A percentile compares a stretch with the other conserved stretches of the same genome.
Conservation (phyloP, 2,888 invertebrate genomes). For the Miltochrista miniata region DNA sequence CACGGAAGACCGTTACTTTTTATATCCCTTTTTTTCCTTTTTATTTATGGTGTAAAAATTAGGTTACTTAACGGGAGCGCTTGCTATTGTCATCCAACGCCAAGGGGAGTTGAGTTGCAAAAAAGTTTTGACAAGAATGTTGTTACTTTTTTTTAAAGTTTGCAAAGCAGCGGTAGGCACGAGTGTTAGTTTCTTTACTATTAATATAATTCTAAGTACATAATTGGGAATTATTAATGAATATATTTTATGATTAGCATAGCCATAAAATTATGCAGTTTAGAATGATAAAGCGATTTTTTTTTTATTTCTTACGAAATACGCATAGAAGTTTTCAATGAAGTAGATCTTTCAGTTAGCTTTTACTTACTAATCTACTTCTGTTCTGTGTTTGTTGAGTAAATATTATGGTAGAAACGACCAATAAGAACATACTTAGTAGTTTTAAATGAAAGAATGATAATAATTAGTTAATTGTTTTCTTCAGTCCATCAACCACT, state of each 20-base stretch:
- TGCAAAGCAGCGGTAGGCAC: conserved; percentile 31
- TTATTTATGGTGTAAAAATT: conserved; percentile 83
- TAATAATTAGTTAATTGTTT: too few species aligned
- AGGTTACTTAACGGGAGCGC: conserved; percentile 82
- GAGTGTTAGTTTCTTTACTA: conserved; percentile 50
- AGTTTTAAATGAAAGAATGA: too few species aligned
- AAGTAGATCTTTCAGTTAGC: too few species aligned
- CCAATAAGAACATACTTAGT: too few species aligned
- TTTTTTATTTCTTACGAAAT: too few species aligned
- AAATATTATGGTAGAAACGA: too few species aligned
- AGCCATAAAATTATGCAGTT: too few species aligned
- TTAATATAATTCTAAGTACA: conserved; percentile 55
- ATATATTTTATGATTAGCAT: conserved; percentile 18
- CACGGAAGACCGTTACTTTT: conserved; percentile 71
- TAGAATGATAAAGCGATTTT: too few species aligned
- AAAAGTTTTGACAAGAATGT: conserved; percentile 42
- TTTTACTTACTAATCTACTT: too few species aligned
- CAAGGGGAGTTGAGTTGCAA: conserved; percentile 40
- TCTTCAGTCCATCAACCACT: too few species aligned
- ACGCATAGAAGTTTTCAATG: too few species aligned
- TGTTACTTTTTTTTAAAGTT: conserved; percentile 37
- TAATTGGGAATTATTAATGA: conserved; percentile 62
- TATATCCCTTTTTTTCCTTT: conserved; percentile 59
- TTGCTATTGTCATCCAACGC: conserved; percentile 56
- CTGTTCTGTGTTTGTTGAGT: too few species aligned